Evolutionary conservation across 1,140 invertebrate genomes (phyloP), one percentile per base, ranked within the genome.

Genomic region (Drosophila virilis): DNA sequence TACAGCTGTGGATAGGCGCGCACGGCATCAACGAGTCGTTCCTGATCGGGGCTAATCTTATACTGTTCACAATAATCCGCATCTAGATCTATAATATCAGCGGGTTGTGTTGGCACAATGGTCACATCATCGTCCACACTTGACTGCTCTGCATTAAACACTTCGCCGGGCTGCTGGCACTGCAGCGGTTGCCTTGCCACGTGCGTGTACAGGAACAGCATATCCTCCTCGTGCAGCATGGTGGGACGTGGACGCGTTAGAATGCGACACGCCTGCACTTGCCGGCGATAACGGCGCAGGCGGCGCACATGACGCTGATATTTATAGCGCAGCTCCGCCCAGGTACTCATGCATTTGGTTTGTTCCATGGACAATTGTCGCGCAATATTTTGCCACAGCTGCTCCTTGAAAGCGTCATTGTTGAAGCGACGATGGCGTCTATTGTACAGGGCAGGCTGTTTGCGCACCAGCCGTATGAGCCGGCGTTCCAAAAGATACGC

Each of bases 161-260:
- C 1, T 2, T 38, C 8, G 22, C 8, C 4, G n/a, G 17, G 2
- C 15, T 38, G 8, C 15, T 1, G 7, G 8, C 38, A 10, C 8
- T 8, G n/a, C 52, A 54, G 7, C 0, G 71, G 71, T 1, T 50
- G 40, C 8, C 64, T 38, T 0, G 79, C 52, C 45, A 86, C 74
- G 54, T 90, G 76, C 6, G 79, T 48, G n/a, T 81, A 91, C 0
- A 91, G 52, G n/a, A 91, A 91, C 5, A 78, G 5, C 43, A 91
- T 9, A 17, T 91, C 80, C 52, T 75, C 74, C 55, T 90, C 90
- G 22, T 77, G 59, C 13, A 65, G 22, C 78, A 91, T 76, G 6
- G 40, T 37, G 3, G 85, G 90, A 10, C 83, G 72, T 7, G 46
- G 9, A 3, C 52, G 45, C 3, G 13, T 7, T 5, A 1, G 1